Evolutionary conservation across 1,140 invertebrate species (phyloP).

Genomic region (Hermatobates lingyangjiaoensis): DNA sequence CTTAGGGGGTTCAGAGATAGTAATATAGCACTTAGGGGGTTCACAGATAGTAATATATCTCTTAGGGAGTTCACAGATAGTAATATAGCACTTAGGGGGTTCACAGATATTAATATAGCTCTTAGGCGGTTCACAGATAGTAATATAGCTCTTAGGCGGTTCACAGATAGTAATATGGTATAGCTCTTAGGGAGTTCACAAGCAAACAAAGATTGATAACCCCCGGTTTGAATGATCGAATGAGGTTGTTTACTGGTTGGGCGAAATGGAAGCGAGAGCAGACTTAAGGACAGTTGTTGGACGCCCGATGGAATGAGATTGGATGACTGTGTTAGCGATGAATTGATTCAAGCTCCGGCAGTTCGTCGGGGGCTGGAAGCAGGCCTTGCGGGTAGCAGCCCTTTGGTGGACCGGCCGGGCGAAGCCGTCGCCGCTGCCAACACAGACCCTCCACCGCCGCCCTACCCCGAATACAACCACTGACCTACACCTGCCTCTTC

Average conservation of each 20-base stretch:
- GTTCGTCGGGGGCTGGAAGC: constrained; percentile 59
- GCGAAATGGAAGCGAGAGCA: constrained; percentile 13
- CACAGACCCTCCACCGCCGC: constrained; percentile 19
- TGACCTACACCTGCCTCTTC: constrained; percentile 20
- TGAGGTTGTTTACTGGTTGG: not conserved
- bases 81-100: too few relatives aligned
- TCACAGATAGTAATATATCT: too few relatives aligned
- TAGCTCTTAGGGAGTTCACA: not conserved
- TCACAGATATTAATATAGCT: too few relatives aligned
- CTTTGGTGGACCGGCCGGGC: constrained; percentile 7
- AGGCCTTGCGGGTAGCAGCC: constrained; percentile 21
- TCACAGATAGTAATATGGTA: not conserved
- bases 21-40: too few relatives aligned
- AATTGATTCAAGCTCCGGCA: constrained; percentile 84
- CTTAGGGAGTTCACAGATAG: too few relatives aligned
- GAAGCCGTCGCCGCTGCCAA: constrained; percentile 22
- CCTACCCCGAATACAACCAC: constrained; percentile 32
- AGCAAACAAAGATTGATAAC: not conserved
- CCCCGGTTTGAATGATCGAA: not conserved
- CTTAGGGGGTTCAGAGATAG: too few relatives aligned
- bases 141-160: not conserved
- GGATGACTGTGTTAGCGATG: constrained; percentile 67
- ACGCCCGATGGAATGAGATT: too few relatives aligned
- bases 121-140: too few relatives aligned
- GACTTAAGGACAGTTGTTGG: constrained; percentile 50